Base-by-base conservation (phyloP, 2,797 vertebrate species). In the Menidia menidia region DNA sequence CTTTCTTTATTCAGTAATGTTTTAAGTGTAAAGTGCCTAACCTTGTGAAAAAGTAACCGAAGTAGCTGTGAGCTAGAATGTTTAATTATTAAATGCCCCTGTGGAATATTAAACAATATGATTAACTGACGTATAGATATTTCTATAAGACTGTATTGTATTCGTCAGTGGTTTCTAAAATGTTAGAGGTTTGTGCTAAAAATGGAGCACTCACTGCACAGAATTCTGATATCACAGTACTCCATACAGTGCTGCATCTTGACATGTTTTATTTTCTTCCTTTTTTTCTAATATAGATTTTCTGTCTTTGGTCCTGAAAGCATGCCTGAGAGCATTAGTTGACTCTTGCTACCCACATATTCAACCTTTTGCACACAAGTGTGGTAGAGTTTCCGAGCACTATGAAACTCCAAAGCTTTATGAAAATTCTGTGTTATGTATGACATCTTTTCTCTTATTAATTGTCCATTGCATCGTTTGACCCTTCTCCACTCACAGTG, bases 281-380 rank as follows among this genome's bases (percentile, higher is more conserved):
- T 25, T 68, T 58, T 61, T 19, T 39, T 41, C 14, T 73, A 12
- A 4, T 65, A 83, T 82, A 64, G 74, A 85, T 88, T 85, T 83
- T 72, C 60, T 68, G 53, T 31, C 16, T 77, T 68, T 62, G 47
- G 45, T 53, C 51, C 58, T 60, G 8, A 68, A 68, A 81, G 65
- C 59, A 32, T 5, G 19, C 53, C 75, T 66, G 62, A 69, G 56
- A 64, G 57, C 62, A 42, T 31, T 76, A 45, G 50, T 68, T 63
- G 39, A 67, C 54, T 77, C 25, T 68, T 68, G 1, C 64, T 68
- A 59, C 70, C 68, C 68, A 88, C 71, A 68, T 64, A 10, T 54
- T 78, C 1, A 64, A 15, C 19, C 43, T 81, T 73, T 64, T 48
- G 71, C 65, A 73, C 62, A 10, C 47, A 52, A 3, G 9, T 12